phyloP scores from a whole-genome alignment of 2,797 vertebrate genomes.

The Sebastes hubbsi region DNA sequence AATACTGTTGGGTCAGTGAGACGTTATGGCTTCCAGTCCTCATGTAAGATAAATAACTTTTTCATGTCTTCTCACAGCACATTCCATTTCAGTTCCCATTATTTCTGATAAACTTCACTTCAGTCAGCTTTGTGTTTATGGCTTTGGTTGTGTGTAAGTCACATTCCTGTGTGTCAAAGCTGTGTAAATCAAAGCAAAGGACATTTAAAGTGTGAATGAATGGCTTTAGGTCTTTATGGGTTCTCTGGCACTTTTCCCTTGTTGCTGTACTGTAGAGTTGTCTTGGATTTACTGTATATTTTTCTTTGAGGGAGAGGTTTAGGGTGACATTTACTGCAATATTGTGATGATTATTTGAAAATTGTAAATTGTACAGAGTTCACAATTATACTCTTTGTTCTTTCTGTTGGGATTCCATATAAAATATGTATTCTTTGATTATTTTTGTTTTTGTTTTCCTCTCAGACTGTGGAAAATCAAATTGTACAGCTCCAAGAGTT shows the following conservation, averaged over 20 bases:
- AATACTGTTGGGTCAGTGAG: constrained; percentile 36
- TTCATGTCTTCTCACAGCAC: constrained; percentile 48
- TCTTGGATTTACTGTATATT: constrained; percentile 79
- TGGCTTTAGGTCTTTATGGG: constrained; percentile 66
- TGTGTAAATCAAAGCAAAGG: constrained; percentile 60
- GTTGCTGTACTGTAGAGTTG: constrained; percentile 80
- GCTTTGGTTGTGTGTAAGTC: constrained; percentile 53
- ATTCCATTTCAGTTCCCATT: constrained; percentile 51
- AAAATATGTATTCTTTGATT: constrained; percentile 65
- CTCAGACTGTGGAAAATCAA: constrained; percentile 74
- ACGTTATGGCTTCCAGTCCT: constrained; percentile 55
- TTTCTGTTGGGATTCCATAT: constrained; percentile 72
- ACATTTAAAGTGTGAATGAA: constrained; percentile 59
- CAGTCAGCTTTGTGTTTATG: constrained; percentile 40
- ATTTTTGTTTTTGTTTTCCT: constrained; percentile 23
- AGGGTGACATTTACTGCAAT: constrained; percentile 81
- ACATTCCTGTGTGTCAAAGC: constrained; percentile 52
- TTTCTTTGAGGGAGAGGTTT: constrained; percentile 73
- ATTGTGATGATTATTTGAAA: constrained; percentile 81
- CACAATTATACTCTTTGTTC: constrained; percentile 71
- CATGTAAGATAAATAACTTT: constrained; percentile 36
- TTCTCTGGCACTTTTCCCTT: constrained; percentile 79
- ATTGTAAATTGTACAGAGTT: constrained; percentile 83
- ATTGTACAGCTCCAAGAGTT: constrained; percentile 84
- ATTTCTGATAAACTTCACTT: constrained; percentile 39